phyloP scores from a whole-genome alignment of 2,797 vertebrate species.

The Rhinichthys osculus region DNA sequence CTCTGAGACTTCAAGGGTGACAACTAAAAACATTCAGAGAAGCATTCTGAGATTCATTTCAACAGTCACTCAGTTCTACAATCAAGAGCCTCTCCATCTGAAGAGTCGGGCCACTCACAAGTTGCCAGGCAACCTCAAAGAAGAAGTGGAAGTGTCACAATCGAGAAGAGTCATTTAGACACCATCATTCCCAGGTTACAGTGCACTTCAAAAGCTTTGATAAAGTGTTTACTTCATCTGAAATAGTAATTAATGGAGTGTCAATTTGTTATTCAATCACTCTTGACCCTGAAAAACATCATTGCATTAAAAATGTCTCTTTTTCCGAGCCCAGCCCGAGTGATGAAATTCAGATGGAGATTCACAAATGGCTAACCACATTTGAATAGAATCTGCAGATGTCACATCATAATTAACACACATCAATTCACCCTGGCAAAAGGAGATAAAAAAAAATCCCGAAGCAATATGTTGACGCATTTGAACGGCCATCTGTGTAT shows the following conservation, averaged over 20 bases:
- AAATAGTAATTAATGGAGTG: slow-evolving; percentile 35
- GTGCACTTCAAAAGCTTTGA: slow-evolving; percentile 55
- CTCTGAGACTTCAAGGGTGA: slow-evolving; percentile 21
- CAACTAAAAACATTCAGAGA: slow-evolving; percentile 37
- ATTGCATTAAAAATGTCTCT: slow-evolving; percentile 1
- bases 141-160: slow-evolving; percentile 56
- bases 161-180: slow-evolving; percentile 60
- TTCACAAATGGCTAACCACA: slow-evolving; percentile 36
- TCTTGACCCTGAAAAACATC: slow-evolving; percentile 24
- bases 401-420: slow-evolving; percentile 35
- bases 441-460: background rate
- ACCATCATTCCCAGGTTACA: slow-evolving; percentile 55
- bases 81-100: slow-evolving; percentile 64
- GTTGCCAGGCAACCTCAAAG: slow-evolving; percentile 67
- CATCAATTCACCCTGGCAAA: slow-evolving; percentile 32
- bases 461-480: slow-evolving; percentile 2
- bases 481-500: slow-evolving; percentile 12
- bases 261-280: slow-evolving; percentile 44
- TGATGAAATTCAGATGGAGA: slow-evolving; percentile 17
- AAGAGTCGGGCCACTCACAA: slow-evolving; percentile 63
- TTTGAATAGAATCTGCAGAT: slow-evolving; percentile 48
- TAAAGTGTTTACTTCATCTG: slow-evolving; percentile 49
- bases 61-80: slow-evolving; percentile 60
- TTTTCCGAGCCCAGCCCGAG: background rate
- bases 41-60: slow-evolving; percentile 55